phyloP scores from a whole-genome alignment of 2,113 vertebrate species.

The Calidris pugnax region DNA sequence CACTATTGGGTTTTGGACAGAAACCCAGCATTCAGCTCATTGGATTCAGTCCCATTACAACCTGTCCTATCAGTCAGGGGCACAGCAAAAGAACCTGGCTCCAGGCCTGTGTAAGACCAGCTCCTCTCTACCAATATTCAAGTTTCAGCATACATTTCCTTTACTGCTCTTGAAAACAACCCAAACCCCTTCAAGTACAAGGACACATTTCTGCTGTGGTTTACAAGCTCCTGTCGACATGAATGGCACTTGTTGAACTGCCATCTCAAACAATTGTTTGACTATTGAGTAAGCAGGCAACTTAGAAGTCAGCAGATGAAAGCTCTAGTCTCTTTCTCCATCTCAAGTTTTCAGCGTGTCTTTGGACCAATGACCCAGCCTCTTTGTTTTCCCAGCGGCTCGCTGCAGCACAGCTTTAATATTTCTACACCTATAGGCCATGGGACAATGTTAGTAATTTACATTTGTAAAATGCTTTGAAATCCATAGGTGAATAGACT shows the following conservation, averaged over 20 bases:
- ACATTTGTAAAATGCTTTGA: not conserved
- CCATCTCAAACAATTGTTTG: not conserved
- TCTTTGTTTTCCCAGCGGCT: not conserved
- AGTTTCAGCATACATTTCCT: not conserved
- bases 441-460: not conserved
- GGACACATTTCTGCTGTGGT: not conserved
- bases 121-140: not conserved
- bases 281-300: not conserved
- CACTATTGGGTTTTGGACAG: not conserved
- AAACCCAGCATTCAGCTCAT: not conserved
- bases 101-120: not conserved
- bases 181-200: not conserved
- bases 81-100: not conserved
- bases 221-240: not conserved
- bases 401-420: not conserved
- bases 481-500: not conserved
- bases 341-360: not conserved
- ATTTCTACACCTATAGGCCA: not conserved
- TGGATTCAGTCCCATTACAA: not conserved
- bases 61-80: not conserved
- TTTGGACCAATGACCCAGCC: not conserved
- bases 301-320: not conserved
- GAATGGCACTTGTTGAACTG: not conserved
- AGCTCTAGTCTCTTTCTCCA: not conserved
- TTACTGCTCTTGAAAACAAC: not conserved